phyloP scores from a whole-genome alignment of 2,797 vertebrate species.

The Pogoniulus pusillus region DNA sequence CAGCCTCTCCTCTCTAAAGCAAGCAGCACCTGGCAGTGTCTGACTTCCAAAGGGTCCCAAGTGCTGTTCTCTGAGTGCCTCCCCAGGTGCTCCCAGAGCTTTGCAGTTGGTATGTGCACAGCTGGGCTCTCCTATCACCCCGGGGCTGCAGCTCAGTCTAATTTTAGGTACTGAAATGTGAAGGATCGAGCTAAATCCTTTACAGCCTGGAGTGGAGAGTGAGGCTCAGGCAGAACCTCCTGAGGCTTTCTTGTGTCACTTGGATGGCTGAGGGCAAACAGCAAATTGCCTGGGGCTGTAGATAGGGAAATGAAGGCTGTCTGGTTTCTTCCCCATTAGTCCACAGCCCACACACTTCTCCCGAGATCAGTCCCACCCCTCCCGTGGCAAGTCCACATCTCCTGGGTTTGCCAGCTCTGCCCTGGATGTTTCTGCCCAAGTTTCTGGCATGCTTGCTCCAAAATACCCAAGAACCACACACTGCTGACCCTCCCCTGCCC shows the following conservation, averaged over 20 bases:
- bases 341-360: neutral
- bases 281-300: neutral
- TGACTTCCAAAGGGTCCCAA: neutral
- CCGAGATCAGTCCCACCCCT: neutral
- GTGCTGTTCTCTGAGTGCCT: neutral
- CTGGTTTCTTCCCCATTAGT: neutral
- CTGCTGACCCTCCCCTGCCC: neutral
- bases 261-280: neutral
- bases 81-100: neutral
- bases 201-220: neutral
- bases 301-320: neutral
- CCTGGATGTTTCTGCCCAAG: neutral
- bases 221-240: neutral
- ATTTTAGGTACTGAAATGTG: neutral
- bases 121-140: neutral
- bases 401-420: neutral
- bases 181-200: neutral
- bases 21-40: neutral
- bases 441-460: neutral
- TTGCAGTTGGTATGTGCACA: neutral
- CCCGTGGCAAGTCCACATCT: neutral
- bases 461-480: rapidly evolving
- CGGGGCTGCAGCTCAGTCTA: neutral
- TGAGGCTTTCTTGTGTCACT: neutral
- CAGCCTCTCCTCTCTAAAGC: neutral